Base-by-base conservation (phyloP, 2,888 invertebrate species). In the Phragmatobia fuliginosa region DNA sequence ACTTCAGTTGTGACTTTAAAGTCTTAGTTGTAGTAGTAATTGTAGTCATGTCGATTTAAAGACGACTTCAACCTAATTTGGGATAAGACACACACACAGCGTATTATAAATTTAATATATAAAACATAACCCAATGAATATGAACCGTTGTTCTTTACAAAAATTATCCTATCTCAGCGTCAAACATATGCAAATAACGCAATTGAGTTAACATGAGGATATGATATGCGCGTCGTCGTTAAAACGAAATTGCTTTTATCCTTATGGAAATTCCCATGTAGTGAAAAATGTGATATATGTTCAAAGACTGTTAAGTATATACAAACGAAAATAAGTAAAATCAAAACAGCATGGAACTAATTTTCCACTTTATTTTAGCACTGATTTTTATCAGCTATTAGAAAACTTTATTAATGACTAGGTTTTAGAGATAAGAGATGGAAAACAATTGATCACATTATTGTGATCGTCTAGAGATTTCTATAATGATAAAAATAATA, bases 101-200 rank as follows among this genome's bases (percentile, higher is more conserved):
- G 0, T n/a, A 7, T n/a, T 45, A 18, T n/a, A n/a, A 49, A 49
- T n/a, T 7, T n/a, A 49, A 49, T 14, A n/a, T n/a, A 49, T 49
- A 49, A 49, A 49, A 10, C 21, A n/a, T 49, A 3, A 10, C 10
- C n/a, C 16, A 52, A 64, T 25, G 33, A 52, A 52, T 16, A 64
- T 33, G 33, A 52, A 16, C 33, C 45, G 31, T n/a, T 10, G 63
- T 33, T 49, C 31, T 64, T 64, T 64, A 31, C 33, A 32, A 10
- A 52, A 36, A 77, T 80, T 66, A 78, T 66, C 36, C 59, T 67
- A 78, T 74, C 74, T 72, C 49, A 69, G 68, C 68, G 56, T 59
- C 78, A 74, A 78, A 77, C 68, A 68, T 62, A 74, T 70, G 74
- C 68, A 67, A 71, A 78, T 78, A 68, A 70, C 62, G 71, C 41